Base-by-base conservation (phyloP, 2,888 invertebrate genomes). In the Andrena camellia region DNA sequence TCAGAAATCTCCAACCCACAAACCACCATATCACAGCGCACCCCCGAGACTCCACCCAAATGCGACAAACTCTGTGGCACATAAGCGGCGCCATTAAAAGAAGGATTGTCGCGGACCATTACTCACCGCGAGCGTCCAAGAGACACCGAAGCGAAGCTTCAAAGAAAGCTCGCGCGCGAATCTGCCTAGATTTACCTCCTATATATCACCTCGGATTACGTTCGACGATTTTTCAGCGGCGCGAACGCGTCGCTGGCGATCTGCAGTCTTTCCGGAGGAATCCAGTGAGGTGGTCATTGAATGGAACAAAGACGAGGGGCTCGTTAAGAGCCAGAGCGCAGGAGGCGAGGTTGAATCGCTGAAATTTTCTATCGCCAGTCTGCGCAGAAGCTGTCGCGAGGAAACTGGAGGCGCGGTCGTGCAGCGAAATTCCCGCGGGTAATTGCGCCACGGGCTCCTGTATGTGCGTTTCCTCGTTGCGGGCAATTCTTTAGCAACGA, bases 91-190 rank as follows among this genome's bases (percentile, higher is more conserved):
- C 42, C 72, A 66, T 60, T 77, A 74, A 69, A 73, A 71, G 78
- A 67, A 81, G 79, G 70, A 70, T 73, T 72, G 63, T 72, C 59
- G 60, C 7, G 23, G 29, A 29, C 60, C 83, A 83, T 86, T 86
- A 83, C 57, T 83, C 83, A 83, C 57, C 23, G 35, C 23, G 68
- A 70, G 59, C 54, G 57, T 33, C 54, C 23, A 48, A 35, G 35
- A 57, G 26, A 78, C 59, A 60, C 23, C 64, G 50, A 59, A 52
- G 62, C 48, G 33, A 23, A 26, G 31, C 48, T 50, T 31, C 23
- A 54, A 13, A 7, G 35, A 48, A 78, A 60, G 26, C 48, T 17
- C 29, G 13, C 33, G 23, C 20, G 33, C 57, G 42, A 64, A 70
- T 74, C 75, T 64, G 20, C n/a, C 64, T 59, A 70, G 64, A 59